phyloP scores from a whole-genome alignment of 2,888 invertebrate genomes.

The Cryptosula pallasiana region DNA sequence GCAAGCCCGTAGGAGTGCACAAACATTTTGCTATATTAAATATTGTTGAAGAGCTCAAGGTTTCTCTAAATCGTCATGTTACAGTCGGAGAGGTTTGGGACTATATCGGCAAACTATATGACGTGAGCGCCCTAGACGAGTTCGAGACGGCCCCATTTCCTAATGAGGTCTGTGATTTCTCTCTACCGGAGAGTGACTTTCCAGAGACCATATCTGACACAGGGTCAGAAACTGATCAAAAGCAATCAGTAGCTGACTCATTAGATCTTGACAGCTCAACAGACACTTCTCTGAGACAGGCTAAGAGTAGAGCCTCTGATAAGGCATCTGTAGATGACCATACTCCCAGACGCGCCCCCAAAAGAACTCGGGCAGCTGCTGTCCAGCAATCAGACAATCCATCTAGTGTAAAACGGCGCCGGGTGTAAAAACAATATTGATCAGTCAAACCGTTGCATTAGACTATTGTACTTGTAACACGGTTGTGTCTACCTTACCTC shows the following conservation, averaged over 20 bases:
- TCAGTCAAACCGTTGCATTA: too few relatives aligned
- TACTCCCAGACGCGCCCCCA: background rate
- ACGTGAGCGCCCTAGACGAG: conserved; percentile 27
- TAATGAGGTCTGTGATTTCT: conserved; percentile 27
- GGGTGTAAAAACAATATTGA: too few relatives aligned
- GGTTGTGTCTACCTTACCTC: too few relatives aligned
- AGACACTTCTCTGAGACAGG: background rate
- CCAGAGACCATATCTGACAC: conserved; percentile 9
- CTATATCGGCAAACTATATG: conserved; percentile 25
- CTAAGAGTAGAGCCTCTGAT: background rate
- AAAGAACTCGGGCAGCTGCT: background rate
- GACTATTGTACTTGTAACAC: too few relatives aligned
- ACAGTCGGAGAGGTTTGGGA: conserved; percentile 26
- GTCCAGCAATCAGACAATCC: background rate
- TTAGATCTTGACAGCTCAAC: background rate
- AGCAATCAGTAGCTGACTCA: background rate
- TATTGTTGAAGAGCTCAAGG: conserved; percentile 26
- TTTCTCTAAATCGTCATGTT: conserved; percentile 23
- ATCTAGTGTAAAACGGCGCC: background rate
- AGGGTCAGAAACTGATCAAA: conserved; percentile 8
- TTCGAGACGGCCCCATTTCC: conserved; percentile 27
- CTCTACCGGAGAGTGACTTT: conserved; percentile 21
- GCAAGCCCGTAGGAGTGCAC: conserved; percentile 28
- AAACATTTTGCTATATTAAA: conserved; percentile 26
- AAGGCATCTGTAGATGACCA: background rate